Evolutionary conservation across 2,888 invertebrate species (phyloP).

Genomic region (Sarcophaga subvicina): DNA sequence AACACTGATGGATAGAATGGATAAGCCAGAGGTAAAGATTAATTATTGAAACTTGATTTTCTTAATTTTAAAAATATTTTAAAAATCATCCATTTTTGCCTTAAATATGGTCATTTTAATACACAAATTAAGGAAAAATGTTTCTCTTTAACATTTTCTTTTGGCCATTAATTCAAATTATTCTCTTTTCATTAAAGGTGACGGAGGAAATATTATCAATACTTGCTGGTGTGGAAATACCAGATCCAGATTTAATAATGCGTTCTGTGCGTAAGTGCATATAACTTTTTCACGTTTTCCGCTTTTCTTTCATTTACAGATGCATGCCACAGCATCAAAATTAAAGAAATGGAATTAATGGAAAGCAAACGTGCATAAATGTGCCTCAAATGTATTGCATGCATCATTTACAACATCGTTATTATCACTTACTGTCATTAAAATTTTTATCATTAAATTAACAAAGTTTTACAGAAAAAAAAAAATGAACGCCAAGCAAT

Average conservation of each 20-base stretch:
- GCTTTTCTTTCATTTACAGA: neutral
- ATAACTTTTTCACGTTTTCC: neutral
- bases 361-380: neutral
- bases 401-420: slow-evolving; percentile 19
- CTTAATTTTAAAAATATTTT: too few species aligned
- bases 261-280: slow-evolving; percentile 95
- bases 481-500: neutral
- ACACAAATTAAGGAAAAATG: too few species aligned
- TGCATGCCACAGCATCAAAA: neutral
- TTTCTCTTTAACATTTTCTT: neutral
- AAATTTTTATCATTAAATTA: neutral
- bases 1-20: slow-evolving; percentile 91
- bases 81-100: neutral
- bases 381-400: neutral
- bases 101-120: neutral
- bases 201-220: slow-evolving; percentile 95
- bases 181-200: slow-evolving; percentile 82
- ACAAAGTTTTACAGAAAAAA: slow-evolving; percentile 14
- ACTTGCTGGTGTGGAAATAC: slow-evolving; percentile 91
- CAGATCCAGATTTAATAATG: slow-evolving; percentile 93
- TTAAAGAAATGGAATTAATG: too few species aligned
- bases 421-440: neutral
- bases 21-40: slow-evolving; percentile 86
- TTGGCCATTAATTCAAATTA: neutral
- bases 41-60: too few species aligned